Percentiles rank a stretch among this genome's conserved stretches.
Evolutionary conservation across 2,113 vertebrate genomes (phyloP).

Genomic region (Archilochus colubris): DNA sequence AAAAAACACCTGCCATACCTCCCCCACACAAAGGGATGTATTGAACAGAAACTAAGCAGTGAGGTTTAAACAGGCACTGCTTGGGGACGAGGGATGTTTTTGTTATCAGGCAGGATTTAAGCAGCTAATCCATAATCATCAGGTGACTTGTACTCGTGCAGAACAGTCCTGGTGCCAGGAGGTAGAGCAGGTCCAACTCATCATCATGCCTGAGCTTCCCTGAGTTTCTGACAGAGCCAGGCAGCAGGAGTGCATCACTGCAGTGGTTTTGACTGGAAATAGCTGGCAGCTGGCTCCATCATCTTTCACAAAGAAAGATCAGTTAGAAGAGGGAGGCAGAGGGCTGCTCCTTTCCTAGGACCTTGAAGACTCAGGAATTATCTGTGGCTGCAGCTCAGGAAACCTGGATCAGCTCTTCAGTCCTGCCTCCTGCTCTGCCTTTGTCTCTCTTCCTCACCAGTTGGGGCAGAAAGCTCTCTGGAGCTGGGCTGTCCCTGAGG

Average conservation of each 20-base stretch:
- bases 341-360: neutral
- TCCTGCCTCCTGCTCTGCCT: neutral
- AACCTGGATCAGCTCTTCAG: neutral
- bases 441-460: fast-evolving
- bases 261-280: neutral
- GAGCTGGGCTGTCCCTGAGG: fast-evolving
- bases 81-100: neutral
- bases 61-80: neutral
- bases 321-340: neutral
- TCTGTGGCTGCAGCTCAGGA: neutral
- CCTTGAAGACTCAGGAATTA: neutral
- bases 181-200: neutral
- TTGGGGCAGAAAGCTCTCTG: neutral
- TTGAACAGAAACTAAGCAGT: neutral
- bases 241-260: neutral
- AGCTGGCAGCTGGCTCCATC: neutral
- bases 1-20: neutral
- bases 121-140: neutral
- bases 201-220: neutral
- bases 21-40: neutral
- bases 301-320: neutral
- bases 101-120: neutral
- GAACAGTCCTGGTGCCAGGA: fast-evolving
- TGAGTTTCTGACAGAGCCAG: neutral
- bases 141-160: fast-evolving